Base-by-base conservation (phyloP, 1,140 invertebrate genomes). In the Cherax destructor region DNA sequence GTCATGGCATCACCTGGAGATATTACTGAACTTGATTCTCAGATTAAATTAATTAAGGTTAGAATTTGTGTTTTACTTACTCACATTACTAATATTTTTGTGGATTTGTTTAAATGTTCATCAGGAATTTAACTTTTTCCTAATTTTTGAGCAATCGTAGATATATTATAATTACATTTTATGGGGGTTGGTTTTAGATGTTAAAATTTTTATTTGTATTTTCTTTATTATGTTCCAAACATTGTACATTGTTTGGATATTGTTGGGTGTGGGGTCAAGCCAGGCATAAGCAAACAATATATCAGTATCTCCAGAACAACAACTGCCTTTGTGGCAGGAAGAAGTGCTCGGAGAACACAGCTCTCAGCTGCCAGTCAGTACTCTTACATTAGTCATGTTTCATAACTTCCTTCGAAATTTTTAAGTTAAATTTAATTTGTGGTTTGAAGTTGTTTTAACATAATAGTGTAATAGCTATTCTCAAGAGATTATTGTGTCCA, bases 11-110 rank as follows among this genome's bases (percentile, higher is more conserved):
- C 88, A 59, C 78, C 52, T 78, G 88, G 72, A 61, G 88, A 90
- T 65, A 52, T 84, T 41, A 77, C 24, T 78, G 88, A 90, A 9
- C 69, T 84, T 77, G 80, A 61, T 56, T 49, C 80, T 21, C 80
- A 84, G 49, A 80, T 90, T 76, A 80, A 90, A 47, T 11, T 84
- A 16, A 81, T 90, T 11, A 90, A 90, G 88, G 88, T 90, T 52
- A 90, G 88, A 41, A 49, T 18, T 4, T 65, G 10, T 65, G 4
- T 59, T 59, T 59, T 59, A 59, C 16, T 59, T 59, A 9, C 16
- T 59, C 2, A 41, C 30, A 41, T 41, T 41, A 41, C 30, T 41
- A 0, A 41, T 2, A 41, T 41, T n/a, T n/a, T n/a, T n/a, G n/a
- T 16, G 16, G 9, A 59, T 59, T 59, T 16, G 16, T 59, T 9